Evolutionary conservation across 2,888 invertebrate species (phyloP), one percentile per base, ranked within the genome.

Genomic region (Leptopilina syphax): DNA sequence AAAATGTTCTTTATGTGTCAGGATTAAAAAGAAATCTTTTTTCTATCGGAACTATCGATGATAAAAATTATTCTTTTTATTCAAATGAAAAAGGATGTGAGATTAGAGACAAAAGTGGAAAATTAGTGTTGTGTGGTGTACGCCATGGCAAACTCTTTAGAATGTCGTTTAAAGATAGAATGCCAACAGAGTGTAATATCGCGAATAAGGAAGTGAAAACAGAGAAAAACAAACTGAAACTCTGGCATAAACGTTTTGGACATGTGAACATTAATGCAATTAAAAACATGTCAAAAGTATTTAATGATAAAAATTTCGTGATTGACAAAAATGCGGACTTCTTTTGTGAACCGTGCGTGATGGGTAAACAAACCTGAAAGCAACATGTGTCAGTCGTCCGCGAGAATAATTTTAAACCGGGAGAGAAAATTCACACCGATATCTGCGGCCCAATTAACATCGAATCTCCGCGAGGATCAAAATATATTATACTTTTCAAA

Each of bases 1-100:
- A 24, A 13, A 80, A 83, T 24, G 81, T 83, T 3, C 78, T 84
- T 3, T 73, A 41, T 8, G 83, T 83, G 1, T 82, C 83, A 0
- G 79, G 78, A 5, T 60, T 84, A 10, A 78, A 77, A 65, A 66
- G 77, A 34, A 80, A 82, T 63, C 76, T 77, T 12, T 81, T 80
- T 47, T 81, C 80, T 4, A 67, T 81, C n/a, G 54, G 73, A 12
- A 67, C 79, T 7, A 47, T 81, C 1, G 81, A 66, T 27, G 54
- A 76, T 6, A 79, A 77, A 60, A 10, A 54, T 0, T 80, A 67
- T 10, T 81, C 81, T 47, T 81, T 77, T 67, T 73, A 80, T 54
- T n/a, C 77, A 1, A 80, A 77, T 18, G n/a, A 66, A 7, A 18
- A 79, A 1, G 4, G 24, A 4, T 81, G 77, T 54, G 81, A 81